Evolutionary conservation across 2,113 vertebrate species (phyloP), one percentile per base, ranked within the genome.

Genomic region (Ameiurus melas): DNA sequence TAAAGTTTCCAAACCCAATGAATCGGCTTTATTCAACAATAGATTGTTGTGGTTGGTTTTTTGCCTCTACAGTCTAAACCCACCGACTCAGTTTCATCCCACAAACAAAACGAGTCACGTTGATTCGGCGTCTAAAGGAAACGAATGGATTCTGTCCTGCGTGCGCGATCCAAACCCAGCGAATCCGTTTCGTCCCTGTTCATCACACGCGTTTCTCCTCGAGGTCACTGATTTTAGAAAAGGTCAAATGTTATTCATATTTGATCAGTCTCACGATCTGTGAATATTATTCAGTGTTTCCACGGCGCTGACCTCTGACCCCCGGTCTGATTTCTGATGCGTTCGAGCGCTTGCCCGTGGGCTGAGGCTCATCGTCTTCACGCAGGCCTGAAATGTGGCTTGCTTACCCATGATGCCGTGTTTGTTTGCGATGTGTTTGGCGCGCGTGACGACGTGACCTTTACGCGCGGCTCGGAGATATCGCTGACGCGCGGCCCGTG

Each of bases 391-490:
- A 70, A 85, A 22, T 22, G 27, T 5, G 64, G 12, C 33, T 77
- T 20, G 14, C 36, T 86, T 86, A 78, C 73, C 85, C 39, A 77
- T 62, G 30, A 86, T 79, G 85, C 71, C 58, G 5, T 51, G 83
- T 64, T 79, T 86, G 55, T 77, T 86, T 86, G 84, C 13, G 25
- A 43, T 58, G 33, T 27, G 12, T 27, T 78, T 75, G 33, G 30
- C 6, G 20, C 13, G 27, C 10, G 33, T 71, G 83, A 47, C 12
- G 82, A 81, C 22, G 57, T 80, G 70, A 36, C 70, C 19, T 71
- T 71, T 77, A 19, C 27, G 13, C 36, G 0, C 16, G 43, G 62
- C 78, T 71, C 47, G 3, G 80, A 58, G 53, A 75, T 47, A 47
- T 27, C 33, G 27, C 86, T 51, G 66, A 57, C 73, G 30, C 16